These are phyloP conservation scores for Hypsibius dujardini DNA, from an alignment of 1,140 invertebrate genomes.

Conservation along the genomic window DNA sequence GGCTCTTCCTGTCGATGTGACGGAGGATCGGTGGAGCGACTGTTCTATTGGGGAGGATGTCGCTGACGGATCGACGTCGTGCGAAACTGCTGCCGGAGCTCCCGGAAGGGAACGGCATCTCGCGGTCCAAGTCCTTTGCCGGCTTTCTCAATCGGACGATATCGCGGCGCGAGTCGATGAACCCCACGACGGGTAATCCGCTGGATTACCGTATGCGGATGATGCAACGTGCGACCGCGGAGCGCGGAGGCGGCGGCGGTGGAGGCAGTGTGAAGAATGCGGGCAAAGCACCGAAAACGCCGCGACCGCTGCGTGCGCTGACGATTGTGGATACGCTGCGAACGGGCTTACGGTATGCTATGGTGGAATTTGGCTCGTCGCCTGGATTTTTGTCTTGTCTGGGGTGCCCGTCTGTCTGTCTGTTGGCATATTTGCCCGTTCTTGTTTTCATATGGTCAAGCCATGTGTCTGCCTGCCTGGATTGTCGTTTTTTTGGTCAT, in stretches of 20 bases:
- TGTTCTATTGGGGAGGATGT: neutral
- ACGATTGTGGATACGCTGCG: slow-evolving; percentile 33
- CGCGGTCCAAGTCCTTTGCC: slow-evolving; percentile 3
- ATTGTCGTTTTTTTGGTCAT: no score
- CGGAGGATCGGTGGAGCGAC: neutral
- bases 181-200: neutral
- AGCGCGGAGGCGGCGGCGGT: neutral
- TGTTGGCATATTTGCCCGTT: no score
- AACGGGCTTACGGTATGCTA: slow-evolving; percentile 30
- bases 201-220: neutral
- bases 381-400: slow-evolving; percentile 1
- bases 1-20: no score
- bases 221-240: neutral
- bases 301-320: slow-evolving; percentile 31
- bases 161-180: slow-evolving; percentile 9
- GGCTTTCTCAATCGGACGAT: slow-evolving; percentile 4
- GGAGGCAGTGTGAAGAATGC: neutral
- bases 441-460: no score
- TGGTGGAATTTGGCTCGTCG: neutral
- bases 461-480: no score
- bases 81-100: neutral
- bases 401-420: no score
- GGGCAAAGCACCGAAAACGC: slow-evolving; percentile 32
- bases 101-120: neutral
- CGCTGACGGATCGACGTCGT: slow-evolving; percentile 3